These are phyloP conservation scores for Cyaniris semiargus DNA, from an alignment of 2,888 invertebrate genomes.

Conservation along the genomic window DNA sequence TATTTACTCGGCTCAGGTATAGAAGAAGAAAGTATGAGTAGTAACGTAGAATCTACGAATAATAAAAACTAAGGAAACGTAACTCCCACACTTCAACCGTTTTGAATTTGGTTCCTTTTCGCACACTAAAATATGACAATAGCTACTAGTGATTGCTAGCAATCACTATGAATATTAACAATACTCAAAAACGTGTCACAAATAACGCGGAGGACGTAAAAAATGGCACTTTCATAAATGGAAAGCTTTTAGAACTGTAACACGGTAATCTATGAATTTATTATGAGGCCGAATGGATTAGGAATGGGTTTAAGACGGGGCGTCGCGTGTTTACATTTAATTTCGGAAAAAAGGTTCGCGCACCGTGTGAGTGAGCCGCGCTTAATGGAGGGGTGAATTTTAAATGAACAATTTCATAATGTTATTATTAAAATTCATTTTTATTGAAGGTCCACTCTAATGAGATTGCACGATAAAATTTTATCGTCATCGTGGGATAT, in stretches of 20 bases:
- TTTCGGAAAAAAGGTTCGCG: slow-evolving; percentile 25
- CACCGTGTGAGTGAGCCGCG: slow-evolving; percentile 6
- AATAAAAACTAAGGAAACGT: too few relatives aligned
- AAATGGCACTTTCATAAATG: slow-evolving; percentile 24
- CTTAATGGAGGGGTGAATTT: slow-evolving; percentile 25
- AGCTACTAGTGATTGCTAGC: neutral
- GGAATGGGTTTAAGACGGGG: slow-evolving; percentile 29
- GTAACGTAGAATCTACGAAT: too few relatives aligned
- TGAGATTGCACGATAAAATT: neutral
- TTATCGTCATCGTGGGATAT: neutral
- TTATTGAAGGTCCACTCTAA: slow-evolving; percentile 15
- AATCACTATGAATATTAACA: neutral
- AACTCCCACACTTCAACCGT: too few relatives aligned
- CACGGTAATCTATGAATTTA: slow-evolving; percentile 27
- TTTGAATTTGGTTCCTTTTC: too few relatives aligned
- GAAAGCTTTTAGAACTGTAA: slow-evolving; percentile 28
- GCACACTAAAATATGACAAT: too few relatives aligned
- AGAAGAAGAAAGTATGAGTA: neutral
- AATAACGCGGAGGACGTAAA: neutral
- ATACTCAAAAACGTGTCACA: neutral
- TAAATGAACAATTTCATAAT: slow-evolving; percentile 28
- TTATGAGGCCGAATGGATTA: slow-evolving; percentile 31
- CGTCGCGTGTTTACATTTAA: slow-evolving; percentile 32
- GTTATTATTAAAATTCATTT: slow-evolving; percentile 19
- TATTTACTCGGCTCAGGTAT: neutral